A percentile compares a stretch with the other conserved stretches of the same genome.
Evolutionary conservation across 2,888 invertebrate species (phyloP).

Genomic region (Eupeodes latifasciatus): DNA sequence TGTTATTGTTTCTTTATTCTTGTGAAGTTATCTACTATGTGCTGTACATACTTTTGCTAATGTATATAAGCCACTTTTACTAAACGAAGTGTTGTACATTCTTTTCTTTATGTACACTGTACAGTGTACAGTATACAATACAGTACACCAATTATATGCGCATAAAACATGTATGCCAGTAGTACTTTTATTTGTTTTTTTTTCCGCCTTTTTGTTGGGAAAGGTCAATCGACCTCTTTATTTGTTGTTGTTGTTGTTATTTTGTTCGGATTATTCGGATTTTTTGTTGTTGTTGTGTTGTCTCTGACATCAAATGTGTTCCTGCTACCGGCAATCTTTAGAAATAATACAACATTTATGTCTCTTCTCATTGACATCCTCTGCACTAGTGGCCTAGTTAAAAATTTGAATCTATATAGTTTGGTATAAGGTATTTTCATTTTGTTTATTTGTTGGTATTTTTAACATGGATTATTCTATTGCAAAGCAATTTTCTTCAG

Average conservation of each 20-base stretch:
- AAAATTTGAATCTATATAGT: neutral
- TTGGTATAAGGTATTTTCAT: conserved; percentile 18
- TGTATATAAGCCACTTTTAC: conserved; percentile 46
- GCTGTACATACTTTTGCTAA: neutral
- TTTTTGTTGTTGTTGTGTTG: conserved; percentile 24
- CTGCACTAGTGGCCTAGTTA: conserved; percentile 57
- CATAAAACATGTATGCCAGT: conserved; percentile 39
- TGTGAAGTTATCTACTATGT: neutral
- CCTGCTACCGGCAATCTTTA: conserved; percentile 36
- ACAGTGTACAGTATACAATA: neutral
- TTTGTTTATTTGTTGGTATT: neutral
- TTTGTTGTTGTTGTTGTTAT: conserved; percentile 3
- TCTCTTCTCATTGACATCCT: conserved; percentile 51
- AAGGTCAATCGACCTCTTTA: conserved; percentile 71
- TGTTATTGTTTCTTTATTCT: neutral
- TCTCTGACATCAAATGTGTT: conserved; percentile 9
- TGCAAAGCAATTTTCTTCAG: conserved; percentile 44
- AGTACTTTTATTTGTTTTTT: conserved; percentile 17
- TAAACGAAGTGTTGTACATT: conserved; percentile 42
- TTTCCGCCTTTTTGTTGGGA: conserved; percentile 58
- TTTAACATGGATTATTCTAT: conserved; percentile 10
- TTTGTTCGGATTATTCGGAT: conserved; percentile 40
- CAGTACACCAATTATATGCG: conserved; percentile 55
- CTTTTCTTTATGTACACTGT: conserved; percentile 13
- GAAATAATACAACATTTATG: conserved; percentile 47